Percentiles rank a stretch among this genome's conserved stretches.
Conservation (phyloP, 1,140 invertebrate genomes). For the Brachionus rubens region DNA sequence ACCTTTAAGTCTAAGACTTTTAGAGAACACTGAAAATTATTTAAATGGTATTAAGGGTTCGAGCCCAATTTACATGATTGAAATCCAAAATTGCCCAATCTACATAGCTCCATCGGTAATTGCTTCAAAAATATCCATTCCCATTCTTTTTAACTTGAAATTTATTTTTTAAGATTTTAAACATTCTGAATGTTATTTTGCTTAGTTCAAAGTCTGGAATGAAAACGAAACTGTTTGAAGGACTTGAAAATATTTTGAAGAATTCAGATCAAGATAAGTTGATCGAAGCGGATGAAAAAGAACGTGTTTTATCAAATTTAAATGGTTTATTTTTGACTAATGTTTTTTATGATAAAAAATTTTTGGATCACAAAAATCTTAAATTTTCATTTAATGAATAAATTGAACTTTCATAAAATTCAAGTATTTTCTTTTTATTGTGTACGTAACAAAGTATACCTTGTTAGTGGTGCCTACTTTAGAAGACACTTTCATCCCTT, state of each 20-base stretch:
- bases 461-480: too few relatives aligned
- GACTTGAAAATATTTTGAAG: neutral
- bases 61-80: neutral
- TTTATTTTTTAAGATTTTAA: too few relatives aligned
- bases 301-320: neutral
- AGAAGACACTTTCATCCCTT: too few relatives aligned
- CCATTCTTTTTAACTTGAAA: too few relatives aligned
- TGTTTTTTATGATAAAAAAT: conserved; percentile 18
- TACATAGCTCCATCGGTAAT: neutral
- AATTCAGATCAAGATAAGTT: neutral
- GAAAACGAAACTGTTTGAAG: too few relatives aligned
- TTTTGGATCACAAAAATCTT: conserved; percentile 9
- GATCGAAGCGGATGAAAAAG: neutral
- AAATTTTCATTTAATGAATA: neutral
- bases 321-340: conserved; percentile 35
- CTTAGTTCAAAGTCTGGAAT: too few relatives aligned
- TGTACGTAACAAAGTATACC: too few relatives aligned
- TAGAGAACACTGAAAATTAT: too few relatives aligned
- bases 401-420: neutral
- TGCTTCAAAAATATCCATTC: neutral
- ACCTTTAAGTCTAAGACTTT: neutral
- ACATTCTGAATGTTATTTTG: too few relatives aligned
- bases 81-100: neutral
- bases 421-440: neutral
- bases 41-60: too few relatives aligned